Percentiles rank a stretch among this genome's conserved stretches.
phyloP scores from a whole-genome alignment of 2,113 vertebrate genomes.

The Sceloporus tristichus region DNA sequence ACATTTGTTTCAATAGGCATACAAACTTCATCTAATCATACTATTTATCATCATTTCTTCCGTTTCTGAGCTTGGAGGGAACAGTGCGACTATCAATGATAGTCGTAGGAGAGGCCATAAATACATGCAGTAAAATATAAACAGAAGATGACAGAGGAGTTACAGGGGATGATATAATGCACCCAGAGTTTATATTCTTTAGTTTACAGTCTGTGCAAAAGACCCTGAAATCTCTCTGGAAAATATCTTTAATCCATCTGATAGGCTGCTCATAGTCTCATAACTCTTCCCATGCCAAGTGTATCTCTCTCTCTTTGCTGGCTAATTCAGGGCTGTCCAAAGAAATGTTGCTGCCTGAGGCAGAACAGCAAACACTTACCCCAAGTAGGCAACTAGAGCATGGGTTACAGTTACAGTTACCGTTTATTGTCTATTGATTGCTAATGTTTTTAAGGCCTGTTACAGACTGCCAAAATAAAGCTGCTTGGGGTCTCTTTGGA shows the following conservation, averaged over 20 bases:
- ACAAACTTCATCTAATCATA: conserved; percentile 23
- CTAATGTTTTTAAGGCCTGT: too few relatives aligned
- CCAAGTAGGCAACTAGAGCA: too few relatives aligned
- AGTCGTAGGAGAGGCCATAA: not conserved
- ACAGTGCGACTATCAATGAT: not conserved
- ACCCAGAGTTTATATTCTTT: not conserved
- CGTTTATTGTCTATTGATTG: too few relatives aligned
- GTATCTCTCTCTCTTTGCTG: not conserved
- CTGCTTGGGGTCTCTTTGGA: too few relatives aligned
- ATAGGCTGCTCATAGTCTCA: conserved; percentile 1
- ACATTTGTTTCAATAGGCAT: conserved; percentile 24
- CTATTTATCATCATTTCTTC: conserved; percentile 4
- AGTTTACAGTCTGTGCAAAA: not conserved
- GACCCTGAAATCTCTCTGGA: rapidly evolving
- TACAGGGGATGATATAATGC: conserved; percentile 8
- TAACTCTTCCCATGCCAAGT: not conserved
- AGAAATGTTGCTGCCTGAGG: conserved; percentile 1
- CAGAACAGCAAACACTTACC: not conserved
- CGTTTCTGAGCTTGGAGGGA: rapidly evolving
- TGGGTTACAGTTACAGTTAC: too few relatives aligned
- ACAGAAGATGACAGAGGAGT: not conserved
- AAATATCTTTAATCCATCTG: not conserved
- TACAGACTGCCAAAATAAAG: too few relatives aligned
- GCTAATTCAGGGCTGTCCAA: not conserved
- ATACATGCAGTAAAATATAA: conserved; percentile 21